Base-by-base conservation (phyloP, 1,140 invertebrate genomes). In the Ylistrum balloti region DNA sequence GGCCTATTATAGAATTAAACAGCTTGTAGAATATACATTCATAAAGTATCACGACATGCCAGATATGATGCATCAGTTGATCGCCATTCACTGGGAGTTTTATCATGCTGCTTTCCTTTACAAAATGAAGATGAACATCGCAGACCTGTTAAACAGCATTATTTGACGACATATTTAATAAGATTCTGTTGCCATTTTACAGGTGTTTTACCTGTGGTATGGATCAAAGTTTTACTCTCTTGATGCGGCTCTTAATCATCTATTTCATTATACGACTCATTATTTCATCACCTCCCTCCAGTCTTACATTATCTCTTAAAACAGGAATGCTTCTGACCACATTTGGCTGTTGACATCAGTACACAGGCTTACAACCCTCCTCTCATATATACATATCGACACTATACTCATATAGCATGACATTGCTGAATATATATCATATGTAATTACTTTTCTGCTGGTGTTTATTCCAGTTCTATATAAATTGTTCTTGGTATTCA, bases 391-490 rank as follows among this genome's bases (percentile, higher is more conserved):
- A 28, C 56, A n/a, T 74, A 28, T 28, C 56, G 17, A 28, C n/a
- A 74, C 17, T n/a, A 48, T 48, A 74, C 22, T 74, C 56, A n/a
- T 74, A 17, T 74, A 74, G 56, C 56, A 74, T 74, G 56, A 74
- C n/a, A 45, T 45, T 45, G 9, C 41, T 45, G 41, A 45, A 74
- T n/a, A 74, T 74, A n/a, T 74, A 45, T 45, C 0, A 1, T 74
- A 3, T 5, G n/a, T 28, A 28, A 74, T 74, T 74, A 28, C 56
- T 28, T 74, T 74, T n/a, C 56, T 74, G 56, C 2, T 74, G 22
- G 13, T 74, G n/a, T 74, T 28, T 0, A 74, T 28, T 9, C 56
- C 17, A 74, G 22, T 74, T 74, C 56, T 74, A 74, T 74, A 17
- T 74, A 74, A 28, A 74, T 1, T 17, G 17, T 74, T 17, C 45